A percentile compares a stretch with the other conserved stretches of the same genome.
Conservation (phyloP, 2,797 vertebrate genomes). For the Eidolon dupreanum region DNA sequence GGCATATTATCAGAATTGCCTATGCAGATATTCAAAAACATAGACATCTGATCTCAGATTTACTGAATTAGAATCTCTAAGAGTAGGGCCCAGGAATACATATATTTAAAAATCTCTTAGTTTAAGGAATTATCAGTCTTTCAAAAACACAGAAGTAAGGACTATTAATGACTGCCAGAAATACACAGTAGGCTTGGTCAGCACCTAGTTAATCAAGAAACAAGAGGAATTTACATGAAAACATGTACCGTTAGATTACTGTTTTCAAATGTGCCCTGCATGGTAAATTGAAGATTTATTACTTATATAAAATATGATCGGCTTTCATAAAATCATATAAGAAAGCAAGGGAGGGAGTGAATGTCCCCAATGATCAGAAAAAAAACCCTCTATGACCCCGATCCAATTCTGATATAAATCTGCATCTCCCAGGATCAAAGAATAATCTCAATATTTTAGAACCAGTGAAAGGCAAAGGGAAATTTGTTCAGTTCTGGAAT, state of each 20-base stretch:
- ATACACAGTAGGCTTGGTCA: neutral
- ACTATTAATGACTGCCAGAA: neutral
- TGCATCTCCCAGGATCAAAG: neutral
- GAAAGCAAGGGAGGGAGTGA: neutral
- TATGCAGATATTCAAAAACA: neutral
- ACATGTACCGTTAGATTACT: neutral
- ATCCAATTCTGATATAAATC: slow-evolving; percentile 17
- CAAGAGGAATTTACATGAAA: neutral
- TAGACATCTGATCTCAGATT: neutral
- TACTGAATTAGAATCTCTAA: neutral
- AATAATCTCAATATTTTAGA: neutral
- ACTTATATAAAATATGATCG: slow-evolving; percentile 38
- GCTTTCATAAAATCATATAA: slow-evolving; percentile 17
- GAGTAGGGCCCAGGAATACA: neutral
- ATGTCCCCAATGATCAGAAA: slow-evolving; percentile 42
- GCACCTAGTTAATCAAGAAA: neutral
- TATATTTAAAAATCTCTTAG: neutral
- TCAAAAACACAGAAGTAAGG: neutral
- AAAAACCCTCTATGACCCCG: neutral
- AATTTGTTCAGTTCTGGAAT: slow-evolving; percentile 33
- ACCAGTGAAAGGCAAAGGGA: neutral
- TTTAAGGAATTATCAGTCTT: neutral
- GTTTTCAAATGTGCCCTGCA: slow-evolving; percentile 16
- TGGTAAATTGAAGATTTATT: slow-evolving; percentile 26
- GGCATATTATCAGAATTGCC: neutral